Evolutionary conservation across 2,113 vertebrate species (phyloP).

Genomic region (zebrafish (Danio rerio)): GRCz12tu NC_133177.1:4756501-4757000

Average conservation of each 20-base stretch:
- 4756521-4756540: too few relatives aligned
- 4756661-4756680: too few relatives aligned
- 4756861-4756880: slow-evolving; percentile 32
- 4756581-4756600: too few relatives aligned
- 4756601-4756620: too few relatives aligned
- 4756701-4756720: too few relatives aligned
- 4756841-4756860: slow-evolving; percentile 15
- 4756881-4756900: slow-evolving; percentile 25
- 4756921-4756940: slow-evolving; percentile 51
- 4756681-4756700: too few relatives aligned
- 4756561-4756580: too few relatives aligned
- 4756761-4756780: neutral
- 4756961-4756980: slow-evolving; percentile 46
- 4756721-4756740: neutral
- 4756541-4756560: too few relatives aligned
- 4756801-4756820: slow-evolving; percentile 34
- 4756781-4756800: slow-evolving; percentile 21
- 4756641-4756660: too few relatives aligned
- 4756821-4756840: slow-evolving; percentile 30
- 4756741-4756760: neutral
- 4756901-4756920: slow-evolving; percentile 38
- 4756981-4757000: slow-evolving; percentile 16
- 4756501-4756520: too few relatives aligned
- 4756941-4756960: slow-evolving; percentile 47
- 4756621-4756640: too few relatives aligned